phyloP scores from a whole-genome alignment of 2,797 vertebrate genomes.

The Acrossocheilus fasciatus region DNA sequence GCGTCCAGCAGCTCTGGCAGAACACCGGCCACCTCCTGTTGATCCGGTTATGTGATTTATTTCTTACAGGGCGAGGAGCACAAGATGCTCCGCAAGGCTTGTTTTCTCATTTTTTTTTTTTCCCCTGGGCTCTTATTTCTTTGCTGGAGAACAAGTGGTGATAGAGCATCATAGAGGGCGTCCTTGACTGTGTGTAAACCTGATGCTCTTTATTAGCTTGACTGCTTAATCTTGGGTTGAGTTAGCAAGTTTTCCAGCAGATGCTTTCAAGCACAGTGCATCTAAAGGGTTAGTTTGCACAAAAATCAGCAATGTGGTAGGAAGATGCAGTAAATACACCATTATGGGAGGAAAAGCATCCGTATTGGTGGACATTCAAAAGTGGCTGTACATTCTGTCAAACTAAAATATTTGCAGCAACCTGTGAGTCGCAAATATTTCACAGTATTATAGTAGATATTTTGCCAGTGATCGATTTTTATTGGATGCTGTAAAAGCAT shows the following conservation, averaged over 20 bases:
- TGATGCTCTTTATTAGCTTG: neutral
- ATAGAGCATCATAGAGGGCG: neutral
- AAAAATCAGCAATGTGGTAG: neutral
- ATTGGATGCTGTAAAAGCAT: constrained; percentile 11
- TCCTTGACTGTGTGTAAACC: neutral
- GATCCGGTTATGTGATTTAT: constrained; percentile 35
- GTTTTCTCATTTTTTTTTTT: neutral
- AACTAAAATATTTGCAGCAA: neutral
- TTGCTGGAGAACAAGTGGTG: neutral
- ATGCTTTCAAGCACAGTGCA: neutral
- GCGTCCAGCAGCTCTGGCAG: constrained; percentile 26
- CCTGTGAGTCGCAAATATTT: neutral
- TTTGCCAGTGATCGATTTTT: neutral
- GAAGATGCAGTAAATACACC: neutral
- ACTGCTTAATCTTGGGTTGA: neutral
- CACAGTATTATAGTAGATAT: neutral
- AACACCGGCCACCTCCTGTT: constrained; percentile 7
- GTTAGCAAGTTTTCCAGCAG: neutral
- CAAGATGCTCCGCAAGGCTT: constrained; percentile 8
- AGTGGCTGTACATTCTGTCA: neutral
- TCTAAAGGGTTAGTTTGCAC: neutral
- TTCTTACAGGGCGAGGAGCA: constrained; percentile 6
- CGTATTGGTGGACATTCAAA: neutral
- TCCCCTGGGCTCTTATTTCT: neutral
- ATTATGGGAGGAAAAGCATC: neutral